These are phyloP conservation scores for Tribolium madens DNA, from an alignment of 1,140 invertebrate species.

Conservation along the genomic window DNA sequence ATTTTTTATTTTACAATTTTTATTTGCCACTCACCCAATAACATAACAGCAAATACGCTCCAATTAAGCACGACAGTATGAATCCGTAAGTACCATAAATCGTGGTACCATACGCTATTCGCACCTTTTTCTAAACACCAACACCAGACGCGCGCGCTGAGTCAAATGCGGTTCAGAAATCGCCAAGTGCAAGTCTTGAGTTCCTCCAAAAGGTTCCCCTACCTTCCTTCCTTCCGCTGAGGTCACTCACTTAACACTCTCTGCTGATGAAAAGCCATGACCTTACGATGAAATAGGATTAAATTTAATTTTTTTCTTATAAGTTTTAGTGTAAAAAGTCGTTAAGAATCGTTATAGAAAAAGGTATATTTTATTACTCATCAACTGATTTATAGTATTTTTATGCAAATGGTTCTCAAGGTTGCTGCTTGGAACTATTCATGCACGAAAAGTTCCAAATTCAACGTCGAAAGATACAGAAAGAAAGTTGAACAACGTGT, in stretches of 20 bases:
- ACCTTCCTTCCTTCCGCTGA: conserved; percentile 61
- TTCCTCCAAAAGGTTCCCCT: conserved; percentile 51
- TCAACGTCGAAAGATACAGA: neutral
- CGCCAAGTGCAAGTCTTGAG: conserved; percentile 44
- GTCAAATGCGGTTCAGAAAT: conserved; percentile 52
- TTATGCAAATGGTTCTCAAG: conserved; percentile 28
- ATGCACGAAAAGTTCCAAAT: conserved; percentile 18
- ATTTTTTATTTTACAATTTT: too few relatives aligned
- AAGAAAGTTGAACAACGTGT: conserved; percentile 1
- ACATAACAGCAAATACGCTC: conserved; percentile 23
- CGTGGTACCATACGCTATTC: conserved; percentile 32
- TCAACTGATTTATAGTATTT: conserved; percentile 21
- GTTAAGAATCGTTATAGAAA: neutral
- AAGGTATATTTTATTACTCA: conserved; percentile 13
- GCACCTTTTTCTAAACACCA: conserved; percentile 31
- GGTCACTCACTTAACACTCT: conserved; percentile 61
- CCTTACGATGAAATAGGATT: conserved; percentile 25
- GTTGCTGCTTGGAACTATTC: neutral
- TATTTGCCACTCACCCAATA: conserved; percentile 16
- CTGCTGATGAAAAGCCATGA: conserved; percentile 17
- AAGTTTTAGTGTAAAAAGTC: neutral
- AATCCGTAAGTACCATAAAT: conserved; percentile 29
- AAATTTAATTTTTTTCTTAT: neutral
- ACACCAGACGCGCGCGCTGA: conserved; percentile 55
- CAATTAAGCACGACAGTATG: conserved; percentile 1